phyloP scores from a whole-genome alignment of 2,888 invertebrate species.

The Perithous albicinctus region DNA sequence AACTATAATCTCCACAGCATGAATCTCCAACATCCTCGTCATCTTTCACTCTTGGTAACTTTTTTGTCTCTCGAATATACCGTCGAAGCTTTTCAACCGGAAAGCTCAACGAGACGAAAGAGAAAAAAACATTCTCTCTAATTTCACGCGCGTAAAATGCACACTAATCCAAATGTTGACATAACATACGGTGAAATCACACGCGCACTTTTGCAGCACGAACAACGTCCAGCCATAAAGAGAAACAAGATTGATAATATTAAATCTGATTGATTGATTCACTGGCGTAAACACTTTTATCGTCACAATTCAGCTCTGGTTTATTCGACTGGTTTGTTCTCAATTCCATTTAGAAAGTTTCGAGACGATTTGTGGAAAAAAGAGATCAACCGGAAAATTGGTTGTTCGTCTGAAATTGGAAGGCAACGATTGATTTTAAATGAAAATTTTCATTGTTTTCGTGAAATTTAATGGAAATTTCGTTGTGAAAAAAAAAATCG shows the following conservation, averaged over 20 bases:
- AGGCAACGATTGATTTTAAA: too few species aligned
- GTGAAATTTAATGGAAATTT: too few species aligned
- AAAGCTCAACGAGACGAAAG: slow-evolving; percentile 22
- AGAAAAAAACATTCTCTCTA: slow-evolving; percentile 16
- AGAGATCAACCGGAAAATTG: neutral
- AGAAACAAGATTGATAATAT: neutral
- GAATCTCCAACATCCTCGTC: neutral
- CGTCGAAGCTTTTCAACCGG: neutral
- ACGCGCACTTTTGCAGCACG: neutral
- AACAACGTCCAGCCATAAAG: neutral
- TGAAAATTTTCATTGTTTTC: too few species aligned
- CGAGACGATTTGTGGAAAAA: neutral
- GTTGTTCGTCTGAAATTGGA: too few species aligned
- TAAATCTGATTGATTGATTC: neutral
- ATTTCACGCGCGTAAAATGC: slow-evolving; percentile 28
- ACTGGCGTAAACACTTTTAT: neutral
- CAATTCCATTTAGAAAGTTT: neutral
- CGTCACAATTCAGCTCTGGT: neutral
- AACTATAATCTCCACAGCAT: neutral
- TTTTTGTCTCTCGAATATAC: neutral
- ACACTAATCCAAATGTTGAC: slow-evolving; percentile 27
- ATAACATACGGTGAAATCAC: slow-evolving; percentile 18
- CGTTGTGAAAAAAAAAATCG: too few species aligned
- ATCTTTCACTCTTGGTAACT: neutral
- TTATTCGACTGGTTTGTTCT: neutral